Base-by-base conservation (phyloP, 1,140 invertebrate genomes). In the Ceratosolen fusciceps region DNA sequence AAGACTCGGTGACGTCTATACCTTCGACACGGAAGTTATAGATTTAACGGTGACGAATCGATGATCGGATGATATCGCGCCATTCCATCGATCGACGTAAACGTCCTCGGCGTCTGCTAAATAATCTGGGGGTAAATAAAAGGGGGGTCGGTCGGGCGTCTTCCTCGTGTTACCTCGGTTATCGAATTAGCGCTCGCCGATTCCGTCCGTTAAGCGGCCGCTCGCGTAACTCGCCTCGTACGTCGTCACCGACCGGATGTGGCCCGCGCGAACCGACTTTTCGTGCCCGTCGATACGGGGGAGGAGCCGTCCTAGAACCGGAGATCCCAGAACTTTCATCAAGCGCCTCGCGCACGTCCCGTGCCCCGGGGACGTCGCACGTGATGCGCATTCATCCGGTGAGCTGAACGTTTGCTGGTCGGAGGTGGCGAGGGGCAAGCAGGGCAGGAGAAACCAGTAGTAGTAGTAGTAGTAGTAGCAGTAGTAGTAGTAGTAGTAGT, bases 341-440 rank as follows among this genome's bases (percentile, higher is more conserved):
- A 85, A 84, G 82, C 83, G 82, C 82, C 83, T 83, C 78, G 83
- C 83, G 84, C 87, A 86, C 87, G 86, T 87, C 84, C 81, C 65
- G 58, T 73, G 9, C 77, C 74, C 62, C 43, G 71, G n/a, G 60
- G 68, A 56, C 68, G 74, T 24, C 79, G 85, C 85, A 87, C 88
- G 88, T 89, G 88, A 89, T 85, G 83, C 73, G 88, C 88, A 89
- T 89, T 88, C 85, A 85, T 85, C 87, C 83, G 76, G 70, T 31
- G 65, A 21, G 14, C n/a, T 14, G 9, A 7, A 14, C 10, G 43
- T 21, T 26, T 26, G n/a, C 8, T n/a, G n/a, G n/a, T n/a, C 2
- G 8, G 24, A 8, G 4, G 29, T 60, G 24, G 76, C n/a, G 39
- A 58, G 21, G 43, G 16, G 26, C 31, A 74, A 5, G n/a, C 37